A percentile compares a stretch with the other conserved stretches of the same genome.
phyloP scores from a whole-genome alignment of 2,113 vertebrate species.

The Paraplagusia blochii region DNA sequence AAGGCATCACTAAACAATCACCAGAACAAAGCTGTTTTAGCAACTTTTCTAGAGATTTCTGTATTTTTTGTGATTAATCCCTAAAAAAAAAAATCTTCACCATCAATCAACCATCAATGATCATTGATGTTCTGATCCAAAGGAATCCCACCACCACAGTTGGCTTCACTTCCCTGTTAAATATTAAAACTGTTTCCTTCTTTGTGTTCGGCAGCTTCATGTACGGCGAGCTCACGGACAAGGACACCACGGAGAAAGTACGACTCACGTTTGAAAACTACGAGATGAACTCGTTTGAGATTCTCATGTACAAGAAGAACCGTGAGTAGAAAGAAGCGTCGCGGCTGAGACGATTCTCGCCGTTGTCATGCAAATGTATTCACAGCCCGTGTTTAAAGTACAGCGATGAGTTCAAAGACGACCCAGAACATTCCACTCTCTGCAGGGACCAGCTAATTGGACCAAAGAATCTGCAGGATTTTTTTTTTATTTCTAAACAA shows the following conservation, averaged over 20 bases:
- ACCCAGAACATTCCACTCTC: no score
- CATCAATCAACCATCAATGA: no score
- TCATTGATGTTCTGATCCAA: no score
- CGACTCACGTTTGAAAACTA: slow-evolving; percentile 98
- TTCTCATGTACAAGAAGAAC: slow-evolving; percentile 99
- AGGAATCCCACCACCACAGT: no score
- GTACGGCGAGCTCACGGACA: slow-evolving; percentile 98
- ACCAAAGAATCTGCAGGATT: slow-evolving; percentile 32
- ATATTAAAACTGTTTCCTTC: slow-evolving; percentile 25
- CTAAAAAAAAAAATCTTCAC: no score
- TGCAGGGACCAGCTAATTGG: slow-evolving; percentile 56
- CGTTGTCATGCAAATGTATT: slow-evolving; percentile 69
- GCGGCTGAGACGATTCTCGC: slow-evolving; percentile 7
- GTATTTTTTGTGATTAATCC: no score
- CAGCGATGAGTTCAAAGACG: slow-evolving; percentile 56
- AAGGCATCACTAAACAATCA: no score
- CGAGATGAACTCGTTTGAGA: slow-evolving; percentile 99
- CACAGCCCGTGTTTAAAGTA: slow-evolving; percentile 26
- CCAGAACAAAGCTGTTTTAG: no score
- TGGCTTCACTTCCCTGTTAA: slow-evolving; percentile 10
- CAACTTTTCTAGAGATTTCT: no score
- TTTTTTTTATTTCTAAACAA: slow-evolving; percentile 33
- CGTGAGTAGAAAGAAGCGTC: slow-evolving; percentile 79
- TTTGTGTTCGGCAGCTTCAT: slow-evolving; percentile 87
- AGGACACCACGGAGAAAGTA: slow-evolving; percentile 95